Evolutionary conservation across 2,113 vertebrate genomes (phyloP), one percentile per base, ranked within the genome.

Genomic region (Ploceus nigricollis): DNA sequence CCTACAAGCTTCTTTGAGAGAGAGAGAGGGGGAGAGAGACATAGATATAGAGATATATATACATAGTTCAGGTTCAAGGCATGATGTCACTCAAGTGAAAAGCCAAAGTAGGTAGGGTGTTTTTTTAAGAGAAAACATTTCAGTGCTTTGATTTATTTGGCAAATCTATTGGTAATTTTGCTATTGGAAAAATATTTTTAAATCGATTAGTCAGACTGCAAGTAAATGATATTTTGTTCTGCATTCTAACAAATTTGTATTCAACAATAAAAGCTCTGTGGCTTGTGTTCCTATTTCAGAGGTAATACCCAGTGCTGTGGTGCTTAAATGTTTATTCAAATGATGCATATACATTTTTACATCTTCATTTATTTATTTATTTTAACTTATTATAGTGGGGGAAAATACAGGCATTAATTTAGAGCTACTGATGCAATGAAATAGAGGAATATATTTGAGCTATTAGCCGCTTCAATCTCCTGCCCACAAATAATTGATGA

Each of bases 401-500:
- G 51, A 50, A 97, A 97, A 98, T 96, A 94, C 79, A 94, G 97
- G 97, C 97, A 97, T 98, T 98, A 98, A 98, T 98, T 98, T 98
- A 98, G 96, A 98, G 97, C 97, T 98, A 98, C 98, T 98, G 98
- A 98, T 98, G 98, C 98, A 98, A 97, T 98, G 98, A 98, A 98
- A 98, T 98, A 97, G 97, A 97, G 97, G 97, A 98, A 98, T 98
- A 98, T 98, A 98, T 98, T 98, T 98, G 98, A 98, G 98, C 98
- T 98, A 98, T 98, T 98, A 98, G 98, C 97, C 27, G 73, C 98
- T 98, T 98, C 98, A 98, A 98, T 98, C 98, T 98, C 98, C 97
- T 98, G 96, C 97, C 98, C 95, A 98, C 98, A 98, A 98, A 98
- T 98, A 98, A 98, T 98, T 98, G 98, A 98, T 98, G 98, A 98